These are phyloP conservation scores for Dryococelus australis DNA, from an alignment of 2,888 invertebrate species.

Conservation along the genomic window DNA sequence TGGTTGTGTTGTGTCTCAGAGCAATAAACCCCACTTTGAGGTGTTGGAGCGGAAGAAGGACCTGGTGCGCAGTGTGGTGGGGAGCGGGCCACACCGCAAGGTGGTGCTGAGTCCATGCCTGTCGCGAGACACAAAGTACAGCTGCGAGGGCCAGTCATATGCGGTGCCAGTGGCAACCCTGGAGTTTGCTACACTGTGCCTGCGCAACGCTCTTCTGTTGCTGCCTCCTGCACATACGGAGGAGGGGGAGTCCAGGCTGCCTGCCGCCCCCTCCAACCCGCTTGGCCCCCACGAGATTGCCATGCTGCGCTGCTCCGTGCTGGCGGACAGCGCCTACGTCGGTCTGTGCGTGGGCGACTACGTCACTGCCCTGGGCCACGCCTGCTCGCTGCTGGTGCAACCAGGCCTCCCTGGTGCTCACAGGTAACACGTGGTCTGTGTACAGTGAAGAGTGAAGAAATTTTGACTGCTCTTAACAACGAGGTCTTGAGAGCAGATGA, in stretches of 20 bases:
- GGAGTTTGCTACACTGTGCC: slow-evolving; percentile 88
- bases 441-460: neutral
- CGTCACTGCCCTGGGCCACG: slow-evolving; percentile 77
- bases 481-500: too few relatives aligned
- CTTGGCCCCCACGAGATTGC: slow-evolving; percentile 64
- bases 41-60: slow-evolving; percentile 65
- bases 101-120: slow-evolving; percentile 66
- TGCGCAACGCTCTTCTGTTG: slow-evolving; percentile 82
- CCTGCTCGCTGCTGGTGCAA: slow-evolving; percentile 75
- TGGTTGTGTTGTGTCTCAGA: slow-evolving; percentile 56
- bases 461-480: too few relatives aligned
- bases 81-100: slow-evolving; percentile 68
- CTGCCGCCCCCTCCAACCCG: slow-evolving; percentile 68
- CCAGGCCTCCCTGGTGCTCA: slow-evolving; percentile 76
- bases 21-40: slow-evolving; percentile 69
- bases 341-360: slow-evolving; percentile 86
- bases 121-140: slow-evolving; percentile 59
- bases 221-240: slow-evolving; percentile 43
- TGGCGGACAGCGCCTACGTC: slow-evolving; percentile 85
- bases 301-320: slow-evolving; percentile 64
- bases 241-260: slow-evolving; percentile 32
- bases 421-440: slow-evolving; percentile 60
- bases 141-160: slow-evolving; percentile 73
- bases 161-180: slow-evolving; percentile 88
- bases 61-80: slow-evolving; percentile 67